Evolutionary conservation across 2,797 vertebrate genomes (phyloP).

Genomic region (Apogon talboti): DNA sequence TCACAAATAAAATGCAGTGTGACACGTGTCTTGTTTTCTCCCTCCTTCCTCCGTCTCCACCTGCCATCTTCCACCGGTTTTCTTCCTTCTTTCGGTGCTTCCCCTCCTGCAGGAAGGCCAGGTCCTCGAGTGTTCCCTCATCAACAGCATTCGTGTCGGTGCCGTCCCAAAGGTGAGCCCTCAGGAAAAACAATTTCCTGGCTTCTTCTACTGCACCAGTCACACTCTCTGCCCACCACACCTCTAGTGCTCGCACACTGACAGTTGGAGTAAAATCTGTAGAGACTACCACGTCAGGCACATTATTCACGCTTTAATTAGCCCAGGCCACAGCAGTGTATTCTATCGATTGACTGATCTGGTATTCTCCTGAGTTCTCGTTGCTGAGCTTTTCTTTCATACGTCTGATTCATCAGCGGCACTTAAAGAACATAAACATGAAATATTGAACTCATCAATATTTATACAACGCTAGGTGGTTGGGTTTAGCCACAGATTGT

Average conservation of each 20-base stretch:
- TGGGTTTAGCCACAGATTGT: slow-evolving; percentile 20
- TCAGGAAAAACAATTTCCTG: slow-evolving; percentile 42
- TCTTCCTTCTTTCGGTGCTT: slow-evolving; percentile 9
- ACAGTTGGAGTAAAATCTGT: slow-evolving; percentile 21
- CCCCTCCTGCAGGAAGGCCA: slow-evolving; percentile 91
- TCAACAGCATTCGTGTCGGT: slow-evolving; percentile 95
- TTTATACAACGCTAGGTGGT: slow-evolving; percentile 34
- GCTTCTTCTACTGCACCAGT: slow-evolving; percentile 24
- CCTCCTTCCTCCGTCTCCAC: neutral
- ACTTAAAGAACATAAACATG: slow-evolving; percentile 38
- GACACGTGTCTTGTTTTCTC: slow-evolving; percentile 3
- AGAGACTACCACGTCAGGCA: slow-evolving; percentile 4
- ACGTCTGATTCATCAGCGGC: slow-evolving; percentile 22
- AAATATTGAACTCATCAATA: slow-evolving; percentile 63
- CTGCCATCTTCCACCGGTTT: slow-evolving; percentile 5
- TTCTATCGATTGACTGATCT: slow-evolving; percentile 30
- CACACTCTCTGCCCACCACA: neutral
- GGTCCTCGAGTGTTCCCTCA: slow-evolving; percentile 96
- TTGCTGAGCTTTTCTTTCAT: slow-evolving; percentile 23
- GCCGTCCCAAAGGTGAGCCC: slow-evolving; percentile 91
- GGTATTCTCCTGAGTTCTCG: slow-evolving; percentile 21
- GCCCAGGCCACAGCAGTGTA: neutral
- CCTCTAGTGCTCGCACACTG: neutral
- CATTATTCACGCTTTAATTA: slow-evolving; percentile 46
- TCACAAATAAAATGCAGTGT: slow-evolving; percentile 1